Evolutionary conservation across 2,113 vertebrate species (phyloP), one percentile per base, ranked within the genome.

Genomic region (Mesoclemmys tuberculata): DNA sequence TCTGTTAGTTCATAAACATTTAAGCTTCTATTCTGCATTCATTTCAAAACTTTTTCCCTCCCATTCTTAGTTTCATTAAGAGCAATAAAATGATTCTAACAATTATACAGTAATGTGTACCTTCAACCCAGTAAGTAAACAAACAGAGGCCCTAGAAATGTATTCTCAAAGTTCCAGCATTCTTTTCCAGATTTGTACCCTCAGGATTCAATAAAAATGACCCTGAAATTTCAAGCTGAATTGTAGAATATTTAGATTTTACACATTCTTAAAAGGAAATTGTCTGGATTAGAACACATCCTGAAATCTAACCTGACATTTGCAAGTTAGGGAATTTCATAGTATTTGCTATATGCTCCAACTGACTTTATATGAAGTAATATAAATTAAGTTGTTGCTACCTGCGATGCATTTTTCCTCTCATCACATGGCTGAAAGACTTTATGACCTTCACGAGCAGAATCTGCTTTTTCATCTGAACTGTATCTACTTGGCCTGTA

Each of bases 391-490:
- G n/a, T 21, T 55, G 61, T 4, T 2, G 1, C 85, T 88, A 27
- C 26, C 91, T 86, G 46, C 56, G 93, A 93, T 91, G 56, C 13
- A 38, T 71, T 71, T 71, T 9, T 38, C 31, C 18, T 58, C 14
- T 51, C 0, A 0, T 22, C 5, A 81, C 83, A 48, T 2, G 88
- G 84, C 19, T 61, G 18, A 87, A 46, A 3, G 44, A 14, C 21
- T 52, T 82, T 55, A 71, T 38, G 68, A 38, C 68, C 35, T 94
- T 58, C 48, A 55, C 91, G 77, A 87, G 38, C 13, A 41, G 16
- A 88, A 86, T 87, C 91, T 90, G 81, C 71, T 84, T 89, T n/a
- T 10, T 85, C n/a, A 75, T 80, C 61, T 83, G 93, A 94, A 89
- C 5, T 82, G 55, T 55, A 27, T 82, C 21, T 52, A 85, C 56